These are phyloP conservation scores for Drosophila sechellia DNA, from an alignment of 1,140 invertebrate genomes.

Conservation along the genomic window DNA sequence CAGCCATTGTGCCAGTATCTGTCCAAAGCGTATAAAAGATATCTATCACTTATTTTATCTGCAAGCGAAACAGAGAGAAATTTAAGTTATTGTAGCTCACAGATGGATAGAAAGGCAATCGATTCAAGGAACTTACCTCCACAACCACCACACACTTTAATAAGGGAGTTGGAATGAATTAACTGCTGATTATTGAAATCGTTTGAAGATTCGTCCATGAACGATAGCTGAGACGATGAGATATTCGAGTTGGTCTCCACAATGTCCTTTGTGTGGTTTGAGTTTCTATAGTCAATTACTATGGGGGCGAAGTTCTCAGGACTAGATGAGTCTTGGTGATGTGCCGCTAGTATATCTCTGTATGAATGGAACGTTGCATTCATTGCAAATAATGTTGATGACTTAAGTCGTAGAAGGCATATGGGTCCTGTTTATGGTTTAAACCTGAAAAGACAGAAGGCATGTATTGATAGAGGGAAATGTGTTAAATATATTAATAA, in stretches of 20 bases:
- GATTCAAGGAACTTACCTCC: slow-evolving; percentile 77
- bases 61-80: slow-evolving; percentile 29
- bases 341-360: slow-evolving; percentile 88
- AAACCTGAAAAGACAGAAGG: slow-evolving; percentile 24
- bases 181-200: slow-evolving; percentile 83
- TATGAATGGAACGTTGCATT: slow-evolving; percentile 90
- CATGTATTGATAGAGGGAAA: not conserved
- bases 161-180: slow-evolving; percentile 87
- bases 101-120: too few species aligned
- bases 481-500: too few species aligned
- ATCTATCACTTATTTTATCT: slow-evolving; percentile 94
- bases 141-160: slow-evolving; percentile 88
- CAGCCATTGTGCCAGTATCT: slow-evolving; percentile 97
- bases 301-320: slow-evolving; percentile 86
- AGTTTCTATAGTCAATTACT: slow-evolving; percentile 68
- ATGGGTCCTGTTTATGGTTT: slow-evolving; percentile 63
- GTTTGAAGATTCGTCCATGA: slow-evolving; percentile 83
- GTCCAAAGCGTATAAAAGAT: slow-evolving; percentile 94
- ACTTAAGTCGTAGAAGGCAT: slow-evolving; percentile 69
- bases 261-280: slow-evolving; percentile 64
- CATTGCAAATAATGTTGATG: slow-evolving; percentile 85
- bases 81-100: too few species aligned
- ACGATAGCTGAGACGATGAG: slow-evolving; percentile 78
- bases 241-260: slow-evolving; percentile 74
- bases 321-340: slow-evolving; percentile 86